These are phyloP conservation scores for Manis crassicaudata DNA, from an alignment of 2,797 vertebrate species.

Conservation along the genomic window DNA sequence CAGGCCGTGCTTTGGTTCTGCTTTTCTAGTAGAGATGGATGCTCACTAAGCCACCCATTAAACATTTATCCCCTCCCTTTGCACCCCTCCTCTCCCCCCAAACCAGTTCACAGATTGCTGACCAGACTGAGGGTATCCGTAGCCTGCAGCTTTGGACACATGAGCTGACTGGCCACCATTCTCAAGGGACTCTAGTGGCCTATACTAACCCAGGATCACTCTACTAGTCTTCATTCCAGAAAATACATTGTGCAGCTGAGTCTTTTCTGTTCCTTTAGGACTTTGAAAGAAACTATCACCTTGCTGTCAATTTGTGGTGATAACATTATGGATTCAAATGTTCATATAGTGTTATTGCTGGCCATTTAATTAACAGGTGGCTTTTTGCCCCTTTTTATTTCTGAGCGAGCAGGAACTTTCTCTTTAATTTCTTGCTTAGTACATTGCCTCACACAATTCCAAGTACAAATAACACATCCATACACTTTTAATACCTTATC, in stretches of 20 bases:
- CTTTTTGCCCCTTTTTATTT: background rate
- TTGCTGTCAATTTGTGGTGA: background rate
- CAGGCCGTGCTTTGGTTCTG: background rate
- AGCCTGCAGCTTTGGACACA: background rate
- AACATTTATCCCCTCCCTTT: background rate
- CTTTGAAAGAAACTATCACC: background rate
- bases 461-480: background rate
- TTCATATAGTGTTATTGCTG: background rate
- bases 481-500: background rate
- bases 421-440: background rate
- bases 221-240: background rate
- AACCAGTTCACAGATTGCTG: background rate
- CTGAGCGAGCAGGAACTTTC: background rate
- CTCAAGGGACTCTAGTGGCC: background rate
- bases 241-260: background rate
- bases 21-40: background rate
- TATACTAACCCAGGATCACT: background rate
- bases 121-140: too few relatives aligned
- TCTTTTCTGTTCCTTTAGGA: background rate
- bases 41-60: background rate
- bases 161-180: background rate
- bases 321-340: background rate
- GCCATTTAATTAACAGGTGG: background rate
- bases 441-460: background rate
- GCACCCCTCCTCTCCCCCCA: background rate